A percentile compares a stretch with the other conserved stretches of the same genome.
phyloP scores from a whole-genome alignment of 1,140 invertebrate genomes.

The Galleria mellonella region DNA sequence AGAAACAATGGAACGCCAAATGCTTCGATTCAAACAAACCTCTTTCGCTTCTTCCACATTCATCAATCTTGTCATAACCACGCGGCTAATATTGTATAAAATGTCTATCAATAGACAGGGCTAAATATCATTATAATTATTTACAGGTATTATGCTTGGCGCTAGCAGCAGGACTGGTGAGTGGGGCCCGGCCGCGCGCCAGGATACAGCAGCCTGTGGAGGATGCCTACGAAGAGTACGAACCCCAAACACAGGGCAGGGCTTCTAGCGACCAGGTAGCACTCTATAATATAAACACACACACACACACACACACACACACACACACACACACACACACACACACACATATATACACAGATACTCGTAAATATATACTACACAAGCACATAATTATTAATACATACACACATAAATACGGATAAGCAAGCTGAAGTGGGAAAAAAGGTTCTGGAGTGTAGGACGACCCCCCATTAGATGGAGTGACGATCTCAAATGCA shows the following conservation, averaged over 20 bases:
- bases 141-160: slow-evolving; percentile 54
- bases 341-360: background rate
- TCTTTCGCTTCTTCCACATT: too few relatives aligned
- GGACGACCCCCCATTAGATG: too few relatives aligned
- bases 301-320: background rate
- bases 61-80: too few relatives aligned
- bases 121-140: background rate
- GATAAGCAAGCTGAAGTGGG: too few relatives aligned
- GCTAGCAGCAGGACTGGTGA: slow-evolving; percentile 35
- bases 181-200: slow-evolving; percentile 35
- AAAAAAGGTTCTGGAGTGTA: too few relatives aligned
- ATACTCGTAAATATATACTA: background rate
- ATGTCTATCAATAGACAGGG: background rate
- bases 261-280: slow-evolving; percentile 38
- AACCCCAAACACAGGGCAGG: slow-evolving; percentile 45
- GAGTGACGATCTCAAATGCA: too few relatives aligned
- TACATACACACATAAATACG: too few relatives aligned
- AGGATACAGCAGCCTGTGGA: slow-evolving; percentile 42
- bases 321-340: background rate
- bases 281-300: too few relatives aligned
- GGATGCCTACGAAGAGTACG: slow-evolving; percentile 45
- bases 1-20: too few relatives aligned
- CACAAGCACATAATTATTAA: background rate
- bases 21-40: too few relatives aligned
- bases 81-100: too few relatives aligned